These are phyloP conservation scores for Channa striata DNA, from an alignment of 2,797 vertebrate species.

Conservation along the genomic window DNA sequence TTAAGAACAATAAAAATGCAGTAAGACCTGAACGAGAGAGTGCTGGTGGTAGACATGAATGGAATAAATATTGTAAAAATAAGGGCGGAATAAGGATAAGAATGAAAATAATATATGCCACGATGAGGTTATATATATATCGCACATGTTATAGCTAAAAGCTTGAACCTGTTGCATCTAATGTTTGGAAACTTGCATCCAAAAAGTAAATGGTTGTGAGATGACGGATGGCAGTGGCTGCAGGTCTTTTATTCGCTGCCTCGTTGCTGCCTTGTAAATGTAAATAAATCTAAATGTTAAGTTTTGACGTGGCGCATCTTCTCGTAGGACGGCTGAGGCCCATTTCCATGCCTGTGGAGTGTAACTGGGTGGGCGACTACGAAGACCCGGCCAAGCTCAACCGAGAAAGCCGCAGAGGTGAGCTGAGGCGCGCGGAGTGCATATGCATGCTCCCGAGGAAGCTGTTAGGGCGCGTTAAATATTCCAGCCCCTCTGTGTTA, in stretches of 20 bases:
- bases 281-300: slow-evolving; percentile 8
- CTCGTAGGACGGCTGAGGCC: slow-evolving; percentile 92
- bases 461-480: slow-evolving; percentile 67
- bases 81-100: neutral
- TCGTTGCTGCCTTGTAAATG: neutral
- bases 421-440: slow-evolving; percentile 39
- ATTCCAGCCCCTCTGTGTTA: slow-evolving; percentile 66
- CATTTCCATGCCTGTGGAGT: slow-evolving; percentile 99
- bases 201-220: too few relatives aligned
- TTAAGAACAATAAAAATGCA: neutral
- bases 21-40: neutral
- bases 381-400: slow-evolving; percentile 97
- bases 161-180: neutral
- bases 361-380: slow-evolving; percentile 98
- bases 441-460: slow-evolving; percentile 47
- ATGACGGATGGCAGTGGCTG: neutral
- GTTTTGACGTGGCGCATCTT: slow-evolving; percentile 30
- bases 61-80: neutral
- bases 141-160: too few relatives aligned
- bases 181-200: neutral
- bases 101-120: neutral
- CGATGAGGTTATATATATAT: too few relatives aligned
- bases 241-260: neutral
- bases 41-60: too few relatives aligned
- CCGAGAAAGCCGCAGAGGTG: slow-evolving; percentile 88